phyloP scores from a whole-genome alignment of 2,113 vertebrate species.

The Cepphus grylle region DNA sequence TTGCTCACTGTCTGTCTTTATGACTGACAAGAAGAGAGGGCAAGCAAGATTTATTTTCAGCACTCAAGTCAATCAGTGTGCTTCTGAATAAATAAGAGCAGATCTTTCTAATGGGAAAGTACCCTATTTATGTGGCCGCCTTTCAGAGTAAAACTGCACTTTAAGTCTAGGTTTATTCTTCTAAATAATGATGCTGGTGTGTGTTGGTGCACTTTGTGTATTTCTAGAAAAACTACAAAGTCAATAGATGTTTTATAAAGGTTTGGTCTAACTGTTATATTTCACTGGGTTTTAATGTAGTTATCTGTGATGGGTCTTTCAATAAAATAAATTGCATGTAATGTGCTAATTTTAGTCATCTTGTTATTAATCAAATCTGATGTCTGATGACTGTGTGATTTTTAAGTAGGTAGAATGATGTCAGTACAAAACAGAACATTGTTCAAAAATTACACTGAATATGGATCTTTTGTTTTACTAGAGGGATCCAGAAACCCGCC shows the following conservation, averaged over 20 bases:
- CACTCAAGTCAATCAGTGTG: background rate
- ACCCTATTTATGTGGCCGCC: background rate
- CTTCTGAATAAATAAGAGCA: background rate
- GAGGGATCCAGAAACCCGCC: background rate
- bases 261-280: background rate
- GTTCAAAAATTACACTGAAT: background rate
- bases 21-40: background rate
- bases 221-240: background rate
- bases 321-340: background rate
- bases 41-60: background rate
- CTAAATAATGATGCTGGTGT: background rate
- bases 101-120: background rate
- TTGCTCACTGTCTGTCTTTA: background rate
- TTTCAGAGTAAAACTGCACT: background rate
- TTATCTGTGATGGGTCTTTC: background rate
- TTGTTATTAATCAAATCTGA: background rate
- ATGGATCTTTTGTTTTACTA: background rate
- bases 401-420: background rate
- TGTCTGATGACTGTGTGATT: background rate
- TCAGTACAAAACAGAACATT: background rate
- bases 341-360: background rate
- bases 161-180: background rate
- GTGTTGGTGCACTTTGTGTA: background rate
- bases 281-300: background rate
- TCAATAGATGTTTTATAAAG: background rate